phyloP scores from a whole-genome alignment of 2,888 invertebrate genomes.

The Hypercompe scribonia region DNA sequence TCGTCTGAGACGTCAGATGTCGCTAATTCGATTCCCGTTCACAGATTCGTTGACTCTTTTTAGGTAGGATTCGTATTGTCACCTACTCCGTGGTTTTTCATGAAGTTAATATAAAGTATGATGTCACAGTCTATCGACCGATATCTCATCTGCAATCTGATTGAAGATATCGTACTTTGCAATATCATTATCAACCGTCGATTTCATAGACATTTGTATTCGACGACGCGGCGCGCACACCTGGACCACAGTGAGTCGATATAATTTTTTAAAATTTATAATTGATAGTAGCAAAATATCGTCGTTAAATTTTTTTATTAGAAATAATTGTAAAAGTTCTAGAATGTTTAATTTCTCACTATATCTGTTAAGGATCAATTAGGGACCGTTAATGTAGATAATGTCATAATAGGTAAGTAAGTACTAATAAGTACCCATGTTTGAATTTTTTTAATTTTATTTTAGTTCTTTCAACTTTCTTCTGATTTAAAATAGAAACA shows the following conservation, averaged over 20 bases:
- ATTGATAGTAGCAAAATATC: neutral
- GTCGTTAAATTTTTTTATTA: neutral
- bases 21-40: too few species aligned
- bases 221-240: constrained; percentile 19
- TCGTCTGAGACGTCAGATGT: too few species aligned
- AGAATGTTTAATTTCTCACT: neutral
- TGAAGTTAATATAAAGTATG: neutral
- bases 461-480: too few species aligned
- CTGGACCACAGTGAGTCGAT: constrained; percentile 2
- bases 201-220: constrained; percentile 13
- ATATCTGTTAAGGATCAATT: neutral
- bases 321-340: neutral
- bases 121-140: neutral
- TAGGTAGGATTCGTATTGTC: neutral
- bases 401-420: neutral
- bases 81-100: neutral
- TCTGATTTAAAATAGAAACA: too few species aligned
- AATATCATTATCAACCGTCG: constrained; percentile 1
- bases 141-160: constrained; percentile 2
- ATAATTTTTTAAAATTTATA: neutral
- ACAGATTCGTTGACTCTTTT: too few species aligned
- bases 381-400: neutral
- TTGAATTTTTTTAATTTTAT: too few species aligned
- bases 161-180: constrained; percentile 1
- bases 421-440: too few species aligned